Evolutionary conservation across 2,113 vertebrate genomes (phyloP).

Genomic region (Hiodon tergisus): DNA sequence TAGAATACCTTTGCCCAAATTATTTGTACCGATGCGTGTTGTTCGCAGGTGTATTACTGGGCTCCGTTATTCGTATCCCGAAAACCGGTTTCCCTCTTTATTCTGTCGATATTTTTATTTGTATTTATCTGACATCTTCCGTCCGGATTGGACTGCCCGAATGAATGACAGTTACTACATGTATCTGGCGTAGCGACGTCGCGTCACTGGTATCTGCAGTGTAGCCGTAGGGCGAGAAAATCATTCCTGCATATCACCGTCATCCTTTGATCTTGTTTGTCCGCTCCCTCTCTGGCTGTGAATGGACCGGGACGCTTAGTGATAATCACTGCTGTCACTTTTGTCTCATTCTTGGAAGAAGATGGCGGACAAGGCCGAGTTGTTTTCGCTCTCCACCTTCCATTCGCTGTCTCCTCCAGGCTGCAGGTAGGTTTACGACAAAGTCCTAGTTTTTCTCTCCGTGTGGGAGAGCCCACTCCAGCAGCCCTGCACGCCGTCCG

Average conservation of each 20-base stretch:
- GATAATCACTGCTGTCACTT: conserved; percentile 41
- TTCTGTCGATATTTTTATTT: not conserved
- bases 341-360: conserved; percentile 50
- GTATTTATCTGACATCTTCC: not conserved
- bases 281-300: conserved; percentile 23
- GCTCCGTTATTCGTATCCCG: not conserved
- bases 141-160: not conserved
- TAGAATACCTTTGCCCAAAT: not conserved
- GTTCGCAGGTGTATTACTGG: not conserved
- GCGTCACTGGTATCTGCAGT: conserved; percentile 18
- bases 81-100: not conserved
- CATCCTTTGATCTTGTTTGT: conserved; percentile 22
- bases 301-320: conserved; percentile 25
- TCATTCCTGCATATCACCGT: conserved; percentile 9
- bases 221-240: conserved; percentile 10
- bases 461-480: not conserved
- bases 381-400: conserved; percentile 68
- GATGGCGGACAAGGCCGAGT: conserved; percentile 71
- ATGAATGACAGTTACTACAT: not conserved
- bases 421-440: conserved; percentile 56
- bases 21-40: not conserved
- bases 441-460: not conserved
- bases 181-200: not conserved
- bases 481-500: not conserved
- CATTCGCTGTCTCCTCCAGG: conserved; percentile 66